These are phyloP conservation scores for Lithobates pipiens DNA, from an alignment of 2,797 vertebrate genomes.

Conservation along the genomic window DNA sequence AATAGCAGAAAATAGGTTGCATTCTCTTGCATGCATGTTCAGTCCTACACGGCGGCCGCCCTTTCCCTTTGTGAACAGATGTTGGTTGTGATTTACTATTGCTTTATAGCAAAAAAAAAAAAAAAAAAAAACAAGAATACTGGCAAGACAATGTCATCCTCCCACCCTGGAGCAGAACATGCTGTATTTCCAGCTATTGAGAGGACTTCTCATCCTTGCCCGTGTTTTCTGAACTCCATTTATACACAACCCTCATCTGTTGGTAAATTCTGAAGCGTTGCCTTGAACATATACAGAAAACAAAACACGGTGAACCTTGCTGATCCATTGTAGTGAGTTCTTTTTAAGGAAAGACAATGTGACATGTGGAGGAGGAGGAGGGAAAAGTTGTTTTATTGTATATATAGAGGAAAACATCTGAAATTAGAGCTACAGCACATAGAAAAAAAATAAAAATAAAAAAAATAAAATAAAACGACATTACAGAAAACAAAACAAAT, in stretches of 20 bases:
- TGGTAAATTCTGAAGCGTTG: neutral
- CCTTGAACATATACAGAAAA: constrained; percentile 11
- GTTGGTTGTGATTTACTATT: no score
- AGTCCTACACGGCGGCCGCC: no score
- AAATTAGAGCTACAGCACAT: neutral
- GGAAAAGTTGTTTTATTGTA: no score
- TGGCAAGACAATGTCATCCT: no score
- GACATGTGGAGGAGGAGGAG: neutral
- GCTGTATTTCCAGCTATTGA: neutral
- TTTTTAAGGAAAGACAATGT: neutral
- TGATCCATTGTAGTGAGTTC: neutral
- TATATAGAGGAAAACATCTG: neutral
- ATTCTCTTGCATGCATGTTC: no score
- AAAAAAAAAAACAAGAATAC: no score
- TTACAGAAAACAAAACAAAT: no score
- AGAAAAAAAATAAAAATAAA: no score
- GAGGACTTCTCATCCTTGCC: neutral
- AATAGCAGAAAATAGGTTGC: no score
- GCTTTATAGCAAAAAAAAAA: no score
- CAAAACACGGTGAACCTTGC: neutral
- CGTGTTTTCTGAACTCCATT: neutral
- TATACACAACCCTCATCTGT: neutral
- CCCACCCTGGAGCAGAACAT: neutral
- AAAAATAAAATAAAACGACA: no score
- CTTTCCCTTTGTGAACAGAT: no score